Evolutionary conservation across 64 coral and sea anemone species (phyloP).

Genomic region (Dendrophyllia cribrosa): DNA sequence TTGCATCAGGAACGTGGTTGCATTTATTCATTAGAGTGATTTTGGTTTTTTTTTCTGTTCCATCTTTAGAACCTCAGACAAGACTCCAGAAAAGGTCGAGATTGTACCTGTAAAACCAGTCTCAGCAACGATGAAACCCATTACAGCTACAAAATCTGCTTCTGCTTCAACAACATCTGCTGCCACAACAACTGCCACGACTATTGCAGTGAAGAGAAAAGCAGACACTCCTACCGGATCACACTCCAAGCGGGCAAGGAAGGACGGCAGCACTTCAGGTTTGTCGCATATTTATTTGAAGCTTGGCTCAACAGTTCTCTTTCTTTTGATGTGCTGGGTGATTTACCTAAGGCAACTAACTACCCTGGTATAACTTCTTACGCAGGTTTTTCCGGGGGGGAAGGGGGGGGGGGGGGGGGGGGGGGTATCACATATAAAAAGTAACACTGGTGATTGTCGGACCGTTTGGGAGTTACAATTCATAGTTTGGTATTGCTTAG

Average conservation of each 20-base stretch:
- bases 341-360: background rate
- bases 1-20: no score
- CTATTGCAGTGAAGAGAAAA: conserved; percentile 89
- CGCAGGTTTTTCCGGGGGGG: no score
- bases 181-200: conserved; percentile 58
- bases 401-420: no score
- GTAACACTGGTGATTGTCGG: no score
- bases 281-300: background rate
- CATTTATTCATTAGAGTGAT: background rate
- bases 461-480: no score
- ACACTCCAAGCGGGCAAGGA: conserved; percentile 72
- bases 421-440: no score
- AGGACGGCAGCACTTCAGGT: conserved; percentile 77
- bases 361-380: no score
- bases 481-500: no score
- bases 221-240: conserved; percentile 42
- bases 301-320: no score
- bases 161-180: conserved; percentile 43
- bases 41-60: background rate
- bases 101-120: conserved; percentile 36
- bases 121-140: conserved; percentile 50
- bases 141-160: conserved; percentile 1
- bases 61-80: conserved; percentile 3
- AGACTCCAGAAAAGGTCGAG: conserved; percentile 37
- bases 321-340: background rate